Evolutionary conservation across 2,888 invertebrate species (phyloP).

Genomic region (Polyommatus icarus): DNA sequence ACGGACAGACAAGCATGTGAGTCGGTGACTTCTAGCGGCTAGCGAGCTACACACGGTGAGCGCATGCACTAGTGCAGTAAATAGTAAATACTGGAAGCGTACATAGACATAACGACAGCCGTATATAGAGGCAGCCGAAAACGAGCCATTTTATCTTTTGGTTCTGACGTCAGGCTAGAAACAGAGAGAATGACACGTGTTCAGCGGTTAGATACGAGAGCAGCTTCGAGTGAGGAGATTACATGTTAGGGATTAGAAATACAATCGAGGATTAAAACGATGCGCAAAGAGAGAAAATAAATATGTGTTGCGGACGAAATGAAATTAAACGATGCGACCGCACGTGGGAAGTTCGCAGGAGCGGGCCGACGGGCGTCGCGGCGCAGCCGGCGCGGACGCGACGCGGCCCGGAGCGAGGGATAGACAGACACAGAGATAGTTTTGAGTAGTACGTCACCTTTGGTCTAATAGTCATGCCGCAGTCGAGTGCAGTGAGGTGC

Average conservation of each 20-base stretch:
- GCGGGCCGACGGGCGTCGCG: conserved; percentile 40
- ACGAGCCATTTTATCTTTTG: conserved; percentile 79
- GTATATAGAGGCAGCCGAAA: conserved; percentile 78
- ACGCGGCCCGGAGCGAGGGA: conserved; percentile 55
- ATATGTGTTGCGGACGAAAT: conserved; percentile 51
- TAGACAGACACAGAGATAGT: conserved; percentile 72
- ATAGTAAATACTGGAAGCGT: conserved; percentile 74
- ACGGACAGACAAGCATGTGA: conserved; percentile 60
- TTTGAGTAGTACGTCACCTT: conserved; percentile 88
- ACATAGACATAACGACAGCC: conserved; percentile 79
- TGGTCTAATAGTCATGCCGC: conserved; percentile 67
- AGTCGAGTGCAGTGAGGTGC: conserved; percentile 57
- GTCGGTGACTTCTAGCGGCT: conserved; percentile 37
- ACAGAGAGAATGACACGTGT: conserved; percentile 70
- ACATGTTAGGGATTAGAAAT: conserved; percentile 22
- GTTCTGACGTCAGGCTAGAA: conserved; percentile 78
- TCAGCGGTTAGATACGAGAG: conserved; percentile 53
- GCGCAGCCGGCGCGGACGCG: not conserved
- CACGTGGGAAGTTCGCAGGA: conserved; percentile 57
- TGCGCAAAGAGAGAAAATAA: conserved; percentile 37
- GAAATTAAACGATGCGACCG: conserved; percentile 65
- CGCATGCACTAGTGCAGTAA: conserved; percentile 72
- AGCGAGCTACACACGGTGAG: conserved; percentile 48
- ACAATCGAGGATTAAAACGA: conserved; percentile 36
- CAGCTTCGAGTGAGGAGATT: conserved; percentile 37